Conservation (phyloP, 2,797 vertebrate genomes). For the Gorsachius magnificus region DNA sequence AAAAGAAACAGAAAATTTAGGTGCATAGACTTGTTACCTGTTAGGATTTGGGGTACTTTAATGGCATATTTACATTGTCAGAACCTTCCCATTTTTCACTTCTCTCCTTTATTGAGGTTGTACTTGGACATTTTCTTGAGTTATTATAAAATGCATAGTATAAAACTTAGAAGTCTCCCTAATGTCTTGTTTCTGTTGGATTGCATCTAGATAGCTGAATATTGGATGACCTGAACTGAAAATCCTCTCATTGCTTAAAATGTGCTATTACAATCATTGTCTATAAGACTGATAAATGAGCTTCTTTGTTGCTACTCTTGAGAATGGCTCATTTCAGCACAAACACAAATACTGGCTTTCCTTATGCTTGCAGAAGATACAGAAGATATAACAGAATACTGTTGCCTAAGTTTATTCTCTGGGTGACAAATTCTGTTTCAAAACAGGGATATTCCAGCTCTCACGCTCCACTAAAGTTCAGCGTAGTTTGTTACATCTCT, state of each 20-base stretch:
- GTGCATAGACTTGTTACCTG: not conserved
- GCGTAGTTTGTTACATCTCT: not conserved
- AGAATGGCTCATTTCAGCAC: not conserved
- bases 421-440: not conserved
- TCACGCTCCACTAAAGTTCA: not conserved
- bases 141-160: not conserved
- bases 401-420: not conserved
- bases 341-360: not conserved
- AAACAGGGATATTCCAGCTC: not conserved
- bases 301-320: not conserved
- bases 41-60: not conserved
- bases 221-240: not conserved
- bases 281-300: not conserved
- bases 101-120: not conserved
- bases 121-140: not conserved
- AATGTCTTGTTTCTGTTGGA: not conserved
- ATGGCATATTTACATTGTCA: not conserved
- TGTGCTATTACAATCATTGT: not conserved
- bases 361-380: not conserved
- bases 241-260: not conserved
- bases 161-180: not conserved
- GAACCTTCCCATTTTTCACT: not conserved
- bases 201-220: not conserved
- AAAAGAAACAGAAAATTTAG: not conserved
- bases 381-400: not conserved